Conservation (phyloP, 2,113 vertebrate species). For the Thermophis baileyi region DNA sequence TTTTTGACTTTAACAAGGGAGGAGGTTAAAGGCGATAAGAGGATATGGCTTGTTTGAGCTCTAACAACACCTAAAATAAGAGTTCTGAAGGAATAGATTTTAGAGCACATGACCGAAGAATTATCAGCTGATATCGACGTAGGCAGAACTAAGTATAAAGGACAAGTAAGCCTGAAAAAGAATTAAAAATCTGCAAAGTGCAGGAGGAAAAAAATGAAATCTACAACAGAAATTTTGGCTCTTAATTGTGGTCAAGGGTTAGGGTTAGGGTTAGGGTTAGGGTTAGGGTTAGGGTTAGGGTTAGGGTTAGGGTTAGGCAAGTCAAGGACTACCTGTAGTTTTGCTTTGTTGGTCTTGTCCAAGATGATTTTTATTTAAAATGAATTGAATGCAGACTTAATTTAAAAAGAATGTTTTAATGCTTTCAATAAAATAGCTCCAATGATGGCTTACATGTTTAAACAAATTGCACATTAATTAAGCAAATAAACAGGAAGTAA, state of each 20-base stretch:
- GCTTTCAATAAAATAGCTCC: not conserved
- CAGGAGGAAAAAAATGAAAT: not conserved
- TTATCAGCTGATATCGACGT: too few species aligned
- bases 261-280: too few species aligned
- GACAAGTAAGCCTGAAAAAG: not conserved
- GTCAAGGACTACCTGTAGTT: not conserved
- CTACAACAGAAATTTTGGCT: too few species aligned
- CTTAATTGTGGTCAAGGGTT: too few species aligned
- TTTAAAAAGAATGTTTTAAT: not conserved
- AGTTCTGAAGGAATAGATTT: not conserved
- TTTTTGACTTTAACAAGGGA: conserved; percentile 7
- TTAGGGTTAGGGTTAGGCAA: too few species aligned
- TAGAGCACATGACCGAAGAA: not conserved
- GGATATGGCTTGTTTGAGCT: not conserved
- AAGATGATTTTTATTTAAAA: not conserved
- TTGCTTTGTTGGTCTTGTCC: not conserved
- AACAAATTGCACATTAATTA: not conserved
- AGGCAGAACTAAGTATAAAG: not conserved
- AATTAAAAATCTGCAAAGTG: not conserved
- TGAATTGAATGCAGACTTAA: not conserved
- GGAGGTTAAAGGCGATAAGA: not conserved
- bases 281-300: too few species aligned
- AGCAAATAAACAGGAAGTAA: not conserved
- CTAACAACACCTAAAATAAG: not conserved
- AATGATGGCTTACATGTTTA: not conserved